phyloP scores from a whole-genome alignment of 2,888 invertebrate species.

The Papilio gigon region DNA sequence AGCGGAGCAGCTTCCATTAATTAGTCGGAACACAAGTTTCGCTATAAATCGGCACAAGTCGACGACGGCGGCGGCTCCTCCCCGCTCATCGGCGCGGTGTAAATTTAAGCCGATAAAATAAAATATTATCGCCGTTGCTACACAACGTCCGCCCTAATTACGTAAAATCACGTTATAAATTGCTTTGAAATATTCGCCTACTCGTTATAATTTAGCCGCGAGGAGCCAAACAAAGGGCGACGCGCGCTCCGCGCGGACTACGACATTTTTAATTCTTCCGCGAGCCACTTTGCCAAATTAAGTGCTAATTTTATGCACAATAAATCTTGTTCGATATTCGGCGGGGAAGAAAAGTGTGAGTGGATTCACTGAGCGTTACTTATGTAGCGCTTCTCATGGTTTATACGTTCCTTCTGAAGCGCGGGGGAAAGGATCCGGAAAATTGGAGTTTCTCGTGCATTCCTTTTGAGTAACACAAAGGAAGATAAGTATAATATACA shows the following conservation, averaged over 20 bases:
- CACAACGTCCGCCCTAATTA: slow-evolving; percentile 72
- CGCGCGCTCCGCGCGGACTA: slow-evolving; percentile 63
- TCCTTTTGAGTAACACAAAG: slow-evolving; percentile 52
- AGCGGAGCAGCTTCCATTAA: slow-evolving; percentile 76
- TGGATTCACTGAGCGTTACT: slow-evolving; percentile 34
- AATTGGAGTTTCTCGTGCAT: slow-evolving; percentile 54
- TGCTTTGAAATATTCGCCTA: slow-evolving; percentile 68
- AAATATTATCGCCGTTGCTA: slow-evolving; percentile 71
- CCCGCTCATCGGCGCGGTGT: slow-evolving; percentile 70
- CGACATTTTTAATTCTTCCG: slow-evolving; percentile 68
- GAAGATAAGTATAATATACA: slow-evolving; percentile 59
- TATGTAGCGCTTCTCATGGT: slow-evolving; percentile 38
- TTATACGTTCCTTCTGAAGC: slow-evolving; percentile 47
- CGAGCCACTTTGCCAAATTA: slow-evolving; percentile 65
- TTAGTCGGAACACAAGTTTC: slow-evolving; percentile 79
- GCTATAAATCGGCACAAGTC: slow-evolving; percentile 77
- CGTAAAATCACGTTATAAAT: slow-evolving; percentile 74
- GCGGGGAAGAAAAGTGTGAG: slow-evolving; percentile 39
- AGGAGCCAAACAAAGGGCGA: slow-evolving; percentile 70
- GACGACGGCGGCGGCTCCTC: slow-evolving; percentile 63
- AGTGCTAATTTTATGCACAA: slow-evolving; percentile 66
- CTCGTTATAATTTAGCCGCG: slow-evolving; percentile 63
- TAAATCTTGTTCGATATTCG: slow-evolving; percentile 59
- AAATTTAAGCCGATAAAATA: slow-evolving; percentile 80
- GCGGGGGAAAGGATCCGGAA: slow-evolving; percentile 53